These are phyloP conservation scores for Erythrocebus patas DNA, from an alignment of 2,113 vertebrate genomes.

Conservation along the genomic window DNA sequence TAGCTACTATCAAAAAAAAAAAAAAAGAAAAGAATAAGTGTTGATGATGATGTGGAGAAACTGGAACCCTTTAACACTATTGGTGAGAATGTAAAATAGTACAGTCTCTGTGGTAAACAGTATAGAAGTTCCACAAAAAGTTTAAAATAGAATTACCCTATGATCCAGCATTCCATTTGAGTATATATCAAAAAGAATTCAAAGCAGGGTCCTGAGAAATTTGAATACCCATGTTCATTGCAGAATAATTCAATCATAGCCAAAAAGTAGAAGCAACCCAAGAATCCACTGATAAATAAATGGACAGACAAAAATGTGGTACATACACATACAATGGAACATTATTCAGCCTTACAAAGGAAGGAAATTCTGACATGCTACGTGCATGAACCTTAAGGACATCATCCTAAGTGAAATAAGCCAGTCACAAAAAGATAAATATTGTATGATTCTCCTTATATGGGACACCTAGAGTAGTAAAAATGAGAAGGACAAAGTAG, in stretches of 20 bases:
- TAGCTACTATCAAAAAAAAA: not conserved
- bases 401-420: not conserved
- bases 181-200: not conserved
- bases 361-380: not conserved
- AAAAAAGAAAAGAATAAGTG: not conserved
- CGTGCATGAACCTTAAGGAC: not conserved
- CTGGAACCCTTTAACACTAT: not conserved
- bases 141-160: not conserved
- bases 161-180: not conserved
- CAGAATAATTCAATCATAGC: not conserved
- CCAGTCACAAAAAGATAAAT: not conserved
- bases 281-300: too few relatives aligned
- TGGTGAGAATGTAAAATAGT: not conserved
- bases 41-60: not conserved
- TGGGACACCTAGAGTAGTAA: not conserved
- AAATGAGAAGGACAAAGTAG: not conserved
- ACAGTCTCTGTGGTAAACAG: not conserved
- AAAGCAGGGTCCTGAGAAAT: not conserved
- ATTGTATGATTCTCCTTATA: not conserved
- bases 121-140: not conserved
- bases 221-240: not conserved
- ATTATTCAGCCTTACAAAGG: not conserved
- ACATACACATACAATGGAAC: not conserved
- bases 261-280: not conserved
- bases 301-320: not conserved